Evolutionary conservation across 2,113 vertebrate species (phyloP).

Genomic region (Entelurus aequoreus): DNA sequence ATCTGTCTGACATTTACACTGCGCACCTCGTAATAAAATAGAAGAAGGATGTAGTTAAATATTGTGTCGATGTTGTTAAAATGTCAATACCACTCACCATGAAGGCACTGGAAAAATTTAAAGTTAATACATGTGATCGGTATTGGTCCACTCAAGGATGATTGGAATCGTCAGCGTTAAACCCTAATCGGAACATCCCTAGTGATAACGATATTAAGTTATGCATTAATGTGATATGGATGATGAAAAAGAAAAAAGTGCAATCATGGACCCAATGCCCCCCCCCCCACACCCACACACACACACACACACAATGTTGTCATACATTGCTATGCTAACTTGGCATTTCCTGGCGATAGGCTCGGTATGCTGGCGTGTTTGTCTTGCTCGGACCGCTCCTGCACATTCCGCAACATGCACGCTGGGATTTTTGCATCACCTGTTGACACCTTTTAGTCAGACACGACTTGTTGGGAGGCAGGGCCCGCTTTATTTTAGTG

Average conservation of each 20-base stretch:
- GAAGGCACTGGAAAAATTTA: too few relatives aligned
- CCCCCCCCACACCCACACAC: not conserved
- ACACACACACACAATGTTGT: not conserved
- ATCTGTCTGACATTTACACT: too few relatives aligned
- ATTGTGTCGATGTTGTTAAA: too few relatives aligned
- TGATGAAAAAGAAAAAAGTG: not conserved
- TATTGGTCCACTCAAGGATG: too few relatives aligned
- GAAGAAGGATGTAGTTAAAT: too few relatives aligned
- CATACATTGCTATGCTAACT: not conserved
- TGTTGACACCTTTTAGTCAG: not conserved
- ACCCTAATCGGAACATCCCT: too few relatives aligned
- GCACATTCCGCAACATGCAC: not conserved
- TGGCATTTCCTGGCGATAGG: slow-evolving; percentile 1
- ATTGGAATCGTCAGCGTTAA: too few relatives aligned
- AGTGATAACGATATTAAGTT: not conserved
- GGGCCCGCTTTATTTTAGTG: not conserved
- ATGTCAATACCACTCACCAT: too few relatives aligned
- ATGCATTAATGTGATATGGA: not conserved
- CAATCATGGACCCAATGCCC: too few relatives aligned
- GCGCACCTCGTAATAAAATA: too few relatives aligned
- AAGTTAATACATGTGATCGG: too few relatives aligned
- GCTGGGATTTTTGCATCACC: not conserved
- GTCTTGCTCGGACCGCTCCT: not conserved
- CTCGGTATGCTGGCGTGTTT: not conserved
- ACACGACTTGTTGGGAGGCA: not conserved